These are phyloP conservation scores for Nymphalis urticae DNA, from an alignment of 2,888 invertebrate genomes.

Conservation along the genomic window DNA sequence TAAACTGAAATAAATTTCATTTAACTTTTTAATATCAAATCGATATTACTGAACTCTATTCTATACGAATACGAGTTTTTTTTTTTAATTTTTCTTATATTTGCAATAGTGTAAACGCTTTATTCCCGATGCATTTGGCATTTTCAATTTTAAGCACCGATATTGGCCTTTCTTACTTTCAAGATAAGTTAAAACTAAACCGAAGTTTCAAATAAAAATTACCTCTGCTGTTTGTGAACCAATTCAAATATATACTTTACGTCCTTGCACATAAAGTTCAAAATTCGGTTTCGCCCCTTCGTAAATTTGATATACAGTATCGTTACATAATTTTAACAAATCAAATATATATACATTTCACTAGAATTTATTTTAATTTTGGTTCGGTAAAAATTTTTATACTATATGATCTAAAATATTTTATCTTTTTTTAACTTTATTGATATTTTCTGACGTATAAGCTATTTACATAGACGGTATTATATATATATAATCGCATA, in stretches of 20 bases:
- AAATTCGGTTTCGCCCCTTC: neutral
- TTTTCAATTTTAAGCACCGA: slow-evolving; percentile 53
- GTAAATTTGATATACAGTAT: neutral
- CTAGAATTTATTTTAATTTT: neutral
- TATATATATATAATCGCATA: neutral
- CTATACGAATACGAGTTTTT: neutral
- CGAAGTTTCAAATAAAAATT: slow-evolving; percentile 23
- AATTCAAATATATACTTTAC: neutral
- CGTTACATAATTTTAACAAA: neutral
- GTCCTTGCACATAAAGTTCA: neutral
- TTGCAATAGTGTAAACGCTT: slow-evolving; percentile 20
- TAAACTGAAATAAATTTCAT: neutral
- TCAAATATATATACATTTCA: neutral
- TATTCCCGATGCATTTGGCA: slow-evolving; percentile 51
- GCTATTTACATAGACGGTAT: neutral
- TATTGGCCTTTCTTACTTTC: slow-evolving; percentile 53
- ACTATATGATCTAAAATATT: neutral
- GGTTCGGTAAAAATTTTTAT: neutral
- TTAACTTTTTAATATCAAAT: neutral
- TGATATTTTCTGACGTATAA: neutral
- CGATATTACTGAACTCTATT: neutral
- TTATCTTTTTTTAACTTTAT: neutral
- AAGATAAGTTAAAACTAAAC: slow-evolving; percentile 26
- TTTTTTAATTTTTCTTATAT: neutral
- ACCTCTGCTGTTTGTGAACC: slow-evolving; percentile 40